Evolutionary conservation across 2,888 invertebrate species (phyloP).

Genomic region (Serripes groenlandicus): DNA sequence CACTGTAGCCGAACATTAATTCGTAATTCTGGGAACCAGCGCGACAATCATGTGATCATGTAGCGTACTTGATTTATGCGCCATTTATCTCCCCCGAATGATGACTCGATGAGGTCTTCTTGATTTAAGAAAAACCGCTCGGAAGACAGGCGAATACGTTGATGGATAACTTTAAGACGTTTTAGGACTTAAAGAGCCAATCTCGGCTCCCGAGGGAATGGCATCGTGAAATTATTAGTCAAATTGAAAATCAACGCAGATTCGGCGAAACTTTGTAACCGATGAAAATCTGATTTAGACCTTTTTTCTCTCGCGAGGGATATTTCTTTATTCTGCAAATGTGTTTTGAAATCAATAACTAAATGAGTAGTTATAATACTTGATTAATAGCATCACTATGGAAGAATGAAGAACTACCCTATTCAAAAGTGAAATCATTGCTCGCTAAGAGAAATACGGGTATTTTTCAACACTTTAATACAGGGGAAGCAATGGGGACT

Average conservation of each 20-base stretch:
- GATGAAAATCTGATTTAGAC: constrained; percentile 12
- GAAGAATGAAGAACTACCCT: too few species aligned
- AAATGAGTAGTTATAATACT: too few species aligned
- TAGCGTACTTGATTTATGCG: constrained; percentile 48
- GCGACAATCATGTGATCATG: constrained; percentile 24
- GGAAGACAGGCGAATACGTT: constrained; percentile 17
- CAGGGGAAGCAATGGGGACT: too few species aligned
- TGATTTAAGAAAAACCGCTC: constrained; percentile 31
- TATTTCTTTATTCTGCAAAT: too few species aligned
- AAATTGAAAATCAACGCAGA: constrained; percentile 60
- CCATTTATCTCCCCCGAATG: constrained; percentile 48
- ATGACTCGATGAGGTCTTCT: constrained; percentile 44
- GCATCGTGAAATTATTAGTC: constrained; percentile 60
- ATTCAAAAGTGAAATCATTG: too few species aligned
- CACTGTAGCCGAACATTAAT: constrained; percentile 8
- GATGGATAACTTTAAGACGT: constrained; percentile 66
- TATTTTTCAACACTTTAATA: too few species aligned
- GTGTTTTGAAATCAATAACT: too few species aligned
- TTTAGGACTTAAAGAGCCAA: constrained; percentile 55
- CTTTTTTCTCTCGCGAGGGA: background rate
- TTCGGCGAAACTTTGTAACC: constrained; percentile 15
- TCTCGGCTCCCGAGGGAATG: constrained; percentile 52
- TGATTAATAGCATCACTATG: too few species aligned
- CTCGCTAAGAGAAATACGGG: too few species aligned
- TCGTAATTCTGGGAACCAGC: constrained; percentile 7